Conservation (phyloP, 2,888 invertebrate genomes). For the Cryptocephalus primarius region DNA sequence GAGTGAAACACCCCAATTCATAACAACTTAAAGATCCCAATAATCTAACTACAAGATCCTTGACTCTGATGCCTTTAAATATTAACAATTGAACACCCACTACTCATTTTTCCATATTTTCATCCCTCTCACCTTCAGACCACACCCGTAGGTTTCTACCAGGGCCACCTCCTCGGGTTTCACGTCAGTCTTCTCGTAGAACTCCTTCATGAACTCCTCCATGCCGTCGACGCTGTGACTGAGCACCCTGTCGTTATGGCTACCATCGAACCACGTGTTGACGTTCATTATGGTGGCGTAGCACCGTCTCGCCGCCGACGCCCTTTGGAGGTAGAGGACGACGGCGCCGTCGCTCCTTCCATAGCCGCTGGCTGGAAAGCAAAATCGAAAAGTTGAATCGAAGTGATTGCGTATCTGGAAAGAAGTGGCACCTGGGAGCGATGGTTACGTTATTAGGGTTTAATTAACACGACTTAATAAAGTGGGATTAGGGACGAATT, state of each 20-base stretch:
- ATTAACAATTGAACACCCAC: too few relatives aligned
- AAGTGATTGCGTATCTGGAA: too few relatives aligned
- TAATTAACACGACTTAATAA: too few relatives aligned
- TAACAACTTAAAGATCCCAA: too few relatives aligned
- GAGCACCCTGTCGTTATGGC: conserved; percentile 33
- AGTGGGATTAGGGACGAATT: too few relatives aligned
- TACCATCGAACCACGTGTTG: conserved; percentile 46
- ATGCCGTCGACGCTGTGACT: conserved; percentile 32
- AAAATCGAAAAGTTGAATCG: background rate
- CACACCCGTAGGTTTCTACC: conserved; percentile 35
- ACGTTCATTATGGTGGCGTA: conserved; percentile 47
- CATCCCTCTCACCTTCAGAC: conserved; percentile 38
- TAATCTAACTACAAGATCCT: too few relatives aligned
- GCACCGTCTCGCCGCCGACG: conserved; percentile 39
- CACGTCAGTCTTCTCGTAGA: conserved; percentile 41
- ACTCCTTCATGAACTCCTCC: conserved; percentile 41
- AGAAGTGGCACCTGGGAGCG: too few relatives aligned
- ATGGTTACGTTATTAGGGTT: too few relatives aligned
- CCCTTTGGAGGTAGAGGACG: conserved; percentile 63
- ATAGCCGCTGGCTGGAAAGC: conserved; percentile 58
- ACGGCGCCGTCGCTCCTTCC: conserved; percentile 73
- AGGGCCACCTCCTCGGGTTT: conserved; percentile 32
- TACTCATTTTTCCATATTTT: too few relatives aligned
- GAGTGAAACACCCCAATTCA: too few relatives aligned
- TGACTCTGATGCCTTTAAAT: too few relatives aligned